Evolutionary conservation across 2,797 vertebrate genomes (phyloP).

Genomic region (Clarias fuscus): DNA sequence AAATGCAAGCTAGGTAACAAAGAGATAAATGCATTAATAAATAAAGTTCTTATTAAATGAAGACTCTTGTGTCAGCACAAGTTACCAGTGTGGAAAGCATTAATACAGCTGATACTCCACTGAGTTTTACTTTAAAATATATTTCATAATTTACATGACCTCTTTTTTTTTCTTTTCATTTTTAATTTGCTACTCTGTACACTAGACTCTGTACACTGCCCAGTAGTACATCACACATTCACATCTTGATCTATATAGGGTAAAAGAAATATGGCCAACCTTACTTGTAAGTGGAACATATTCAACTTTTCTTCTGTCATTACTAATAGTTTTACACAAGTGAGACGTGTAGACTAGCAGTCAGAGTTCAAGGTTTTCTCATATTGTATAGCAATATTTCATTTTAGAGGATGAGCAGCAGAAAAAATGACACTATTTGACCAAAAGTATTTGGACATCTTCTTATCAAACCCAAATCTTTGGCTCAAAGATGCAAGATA

Average conservation of each 20-base stretch:
- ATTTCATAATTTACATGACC: not conserved
- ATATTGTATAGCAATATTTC: not conserved
- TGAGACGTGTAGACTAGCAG: not conserved
- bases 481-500: not conserved
- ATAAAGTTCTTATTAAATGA: slow-evolving; percentile 4
- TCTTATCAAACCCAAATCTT: not conserved
- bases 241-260: not conserved
- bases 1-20: slow-evolving; percentile 3
- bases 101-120: not conserved
- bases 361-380: not conserved
- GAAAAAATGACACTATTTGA: not conserved
- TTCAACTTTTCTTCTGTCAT: not conserved
- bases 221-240: not conserved
- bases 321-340: not conserved
- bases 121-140: slow-evolving; percentile 3
- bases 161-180: not conserved
- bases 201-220: not conserved
- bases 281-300: slow-evolving; percentile 1
- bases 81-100: not conserved
- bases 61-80: slow-evolving; percentile 6
- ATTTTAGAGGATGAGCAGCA: not conserved
- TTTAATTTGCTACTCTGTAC: not conserved
- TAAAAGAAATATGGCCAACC: not conserved
- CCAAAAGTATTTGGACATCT: not conserved
- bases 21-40: slow-evolving; percentile 21